A percentile compares a stretch with the other conserved stretches of the same genome.
Conservation (phyloP, 2,888 invertebrate species). For the Salpingus planirostris region DNA sequence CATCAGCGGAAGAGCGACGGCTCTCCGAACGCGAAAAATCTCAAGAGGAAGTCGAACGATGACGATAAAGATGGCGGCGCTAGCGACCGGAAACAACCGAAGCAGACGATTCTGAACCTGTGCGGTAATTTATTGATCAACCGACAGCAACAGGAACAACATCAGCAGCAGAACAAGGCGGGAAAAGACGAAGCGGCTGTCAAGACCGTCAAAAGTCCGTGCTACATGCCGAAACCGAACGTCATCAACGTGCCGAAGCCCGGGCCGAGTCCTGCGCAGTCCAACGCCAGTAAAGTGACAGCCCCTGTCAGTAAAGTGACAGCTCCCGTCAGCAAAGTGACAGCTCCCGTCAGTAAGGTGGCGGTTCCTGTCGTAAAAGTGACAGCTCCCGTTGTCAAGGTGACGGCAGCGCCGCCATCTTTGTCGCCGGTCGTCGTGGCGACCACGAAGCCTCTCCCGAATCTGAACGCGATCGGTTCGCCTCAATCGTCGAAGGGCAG, state of each 20-base stretch:
- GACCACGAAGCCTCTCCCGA: background rate
- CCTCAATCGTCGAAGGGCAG: background rate
- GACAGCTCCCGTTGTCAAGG: background rate
- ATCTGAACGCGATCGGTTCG: background rate
- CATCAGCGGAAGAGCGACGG: background rate
- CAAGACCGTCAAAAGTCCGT: slow-evolving; percentile 22
- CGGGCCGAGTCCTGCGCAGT: slow-evolving; percentile 19
- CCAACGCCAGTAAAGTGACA: slow-evolving; percentile 10
- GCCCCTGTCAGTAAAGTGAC: background rate
- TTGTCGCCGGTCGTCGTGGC: background rate
- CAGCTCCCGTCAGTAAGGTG: background rate
- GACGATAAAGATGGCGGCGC: slow-evolving; percentile 18
- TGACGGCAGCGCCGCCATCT: background rate
- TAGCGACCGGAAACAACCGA: slow-evolving; percentile 25
- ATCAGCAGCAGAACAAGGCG: slow-evolving; percentile 28
- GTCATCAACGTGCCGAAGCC: slow-evolving; percentile 31
- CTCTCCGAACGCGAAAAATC: slow-evolving; percentile 4
- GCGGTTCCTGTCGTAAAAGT: background rate
- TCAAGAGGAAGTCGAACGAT: slow-evolving; percentile 16
- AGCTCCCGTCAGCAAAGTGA: background rate
- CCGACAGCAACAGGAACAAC: too few relatives aligned
- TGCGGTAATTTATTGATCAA: too few relatives aligned
- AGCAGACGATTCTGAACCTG: slow-evolving; percentile 30
- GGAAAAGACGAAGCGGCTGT: slow-evolving; percentile 1
- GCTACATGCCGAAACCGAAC: slow-evolving; percentile 34